These are phyloP conservation scores for Marmota flaviventris DNA, from an alignment of 2,113 vertebrate species.

Conservation along the genomic window DNA sequence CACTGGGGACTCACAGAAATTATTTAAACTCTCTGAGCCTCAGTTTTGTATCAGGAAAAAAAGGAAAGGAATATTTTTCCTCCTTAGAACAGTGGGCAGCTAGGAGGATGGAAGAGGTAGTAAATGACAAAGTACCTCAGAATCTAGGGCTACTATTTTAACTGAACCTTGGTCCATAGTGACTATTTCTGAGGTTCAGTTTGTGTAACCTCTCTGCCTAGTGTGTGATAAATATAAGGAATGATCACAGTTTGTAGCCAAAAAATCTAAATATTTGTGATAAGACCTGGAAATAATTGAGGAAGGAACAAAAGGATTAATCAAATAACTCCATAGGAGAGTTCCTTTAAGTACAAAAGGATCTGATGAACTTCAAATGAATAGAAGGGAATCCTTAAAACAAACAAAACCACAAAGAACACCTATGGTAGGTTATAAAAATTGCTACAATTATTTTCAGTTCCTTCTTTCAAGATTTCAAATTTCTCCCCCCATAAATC, in stretches of 20 bases:
- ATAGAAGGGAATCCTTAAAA: conserved; percentile 29
- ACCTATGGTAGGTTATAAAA: background rate
- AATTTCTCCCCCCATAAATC: conserved; percentile 10
- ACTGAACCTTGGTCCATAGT: background rate
- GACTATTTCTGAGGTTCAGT: background rate
- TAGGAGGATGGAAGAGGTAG: background rate
- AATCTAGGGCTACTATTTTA: conserved; percentile 1
- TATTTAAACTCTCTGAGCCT: conserved; percentile 1
- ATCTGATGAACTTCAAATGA: background rate
- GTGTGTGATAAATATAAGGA: background rate
- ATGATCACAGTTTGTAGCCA: background rate
- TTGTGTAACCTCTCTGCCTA: background rate
- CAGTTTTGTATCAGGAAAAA: background rate
- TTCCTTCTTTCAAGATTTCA: background rate
- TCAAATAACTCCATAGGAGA: background rate
- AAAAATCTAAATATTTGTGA: background rate
- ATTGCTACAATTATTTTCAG: background rate
- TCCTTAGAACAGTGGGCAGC: background rate
- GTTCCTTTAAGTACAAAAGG: background rate
- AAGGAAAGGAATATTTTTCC: background rate
- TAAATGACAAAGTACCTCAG: background rate
- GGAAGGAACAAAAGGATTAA: background rate
- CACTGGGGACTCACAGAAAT: background rate
- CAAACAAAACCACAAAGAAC: conserved; percentile 25
- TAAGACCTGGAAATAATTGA: background rate